Evolutionary conservation across 2,888 invertebrate species (phyloP), one percentile per base, ranked within the genome.

Genomic region (Bombylius discolor): DNA sequence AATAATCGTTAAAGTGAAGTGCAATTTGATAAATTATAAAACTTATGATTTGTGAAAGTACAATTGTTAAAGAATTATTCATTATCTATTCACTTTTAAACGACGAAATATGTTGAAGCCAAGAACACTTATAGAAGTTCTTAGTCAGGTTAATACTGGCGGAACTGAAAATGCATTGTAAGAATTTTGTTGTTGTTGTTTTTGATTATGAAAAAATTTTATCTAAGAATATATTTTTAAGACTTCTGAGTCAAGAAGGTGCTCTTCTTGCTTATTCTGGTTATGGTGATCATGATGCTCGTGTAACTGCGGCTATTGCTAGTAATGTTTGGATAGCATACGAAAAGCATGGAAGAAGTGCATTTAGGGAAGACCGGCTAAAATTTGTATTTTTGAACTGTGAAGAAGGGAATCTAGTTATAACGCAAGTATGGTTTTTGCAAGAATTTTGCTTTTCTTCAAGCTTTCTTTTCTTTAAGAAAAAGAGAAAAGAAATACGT

Each of bases 321-420:
- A 93, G 94, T 66, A 96, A 93, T 69, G 91, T 97, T 62, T 93
- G 92, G 93, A 85, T 88, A 32, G 90, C 91, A 0, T 96, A 95
- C 70, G 92, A 94, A 69, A 94, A 92, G 68, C 90, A 90, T 72
- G 95, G 95, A 1, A 80, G 86, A 57, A 87, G 86, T 70, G 89
- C 90, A 5, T 89, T 96, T 65, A 87, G 90, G 66, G 94, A 94
- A 75, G 94, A 95, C 68, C 84, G 86, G 65, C 79, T 97, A 4
- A 85, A 91, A 68, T 81, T 90, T 68, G 85, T 96, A 54, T 75
- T 96, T 47, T 84, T 96, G 67, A 92, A 95, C 66, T 95, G 94
- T 71, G 82, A 86, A 73, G 89, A 89, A 70, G 96, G 95, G 1
- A 89, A 90, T 77, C 91, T 97, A 58, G 94, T 92, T 14, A 89